Evolutionary conservation across 2,888 invertebrate genomes (phyloP).

Genomic region (Pheosia tremula): DNA sequence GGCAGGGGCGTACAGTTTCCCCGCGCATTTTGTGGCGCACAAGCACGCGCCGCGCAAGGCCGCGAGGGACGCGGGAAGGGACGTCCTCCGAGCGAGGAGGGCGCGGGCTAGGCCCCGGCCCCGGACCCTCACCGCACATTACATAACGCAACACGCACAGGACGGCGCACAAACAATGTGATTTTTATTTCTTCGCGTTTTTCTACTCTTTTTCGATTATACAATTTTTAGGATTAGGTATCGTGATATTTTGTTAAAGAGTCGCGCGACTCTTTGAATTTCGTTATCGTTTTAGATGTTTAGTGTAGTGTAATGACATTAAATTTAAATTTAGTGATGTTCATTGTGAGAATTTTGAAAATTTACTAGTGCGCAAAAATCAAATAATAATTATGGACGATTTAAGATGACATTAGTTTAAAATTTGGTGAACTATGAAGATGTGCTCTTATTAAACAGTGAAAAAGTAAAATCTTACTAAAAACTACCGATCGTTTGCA

Average conservation of each 20-base stretch:
- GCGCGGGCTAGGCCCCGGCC: conserved; percentile 57
- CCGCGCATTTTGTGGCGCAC: conserved; percentile 43
- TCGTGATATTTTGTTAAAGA: conserved; percentile 74
- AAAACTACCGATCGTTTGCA: conserved; percentile 47
- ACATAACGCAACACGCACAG: conserved; percentile 83
- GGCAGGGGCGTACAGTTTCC: conserved; percentile 30
- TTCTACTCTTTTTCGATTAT: conserved; percentile 80
- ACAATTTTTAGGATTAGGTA: conserved; percentile 78
- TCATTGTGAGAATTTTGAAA: conserved; percentile 38
- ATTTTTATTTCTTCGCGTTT: conserved; percentile 76
- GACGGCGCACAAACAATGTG: conserved; percentile 84
- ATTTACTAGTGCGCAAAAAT: conserved; percentile 32
- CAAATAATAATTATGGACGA: conserved; percentile 32
- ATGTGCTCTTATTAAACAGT: conserved; percentile 15
- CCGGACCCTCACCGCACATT: conserved; percentile 72
- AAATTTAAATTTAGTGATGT: conserved; percentile 54
- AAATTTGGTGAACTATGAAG: conserved; percentile 19
- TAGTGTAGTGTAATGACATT: conserved; percentile 56
- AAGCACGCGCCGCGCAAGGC: conserved; percentile 38
- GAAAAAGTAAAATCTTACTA: conserved; percentile 10
- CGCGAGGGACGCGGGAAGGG: conserved; percentile 22
- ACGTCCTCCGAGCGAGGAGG: conserved; percentile 49
- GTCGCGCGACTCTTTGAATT: conserved; percentile 65
- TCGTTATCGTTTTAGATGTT: conserved; percentile 62
- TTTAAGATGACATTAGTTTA: conserved; percentile 17